Evolutionary conservation across 2,888 invertebrate genomes (phyloP).

Genomic region (Diachrysia chrysitis): DNA sequence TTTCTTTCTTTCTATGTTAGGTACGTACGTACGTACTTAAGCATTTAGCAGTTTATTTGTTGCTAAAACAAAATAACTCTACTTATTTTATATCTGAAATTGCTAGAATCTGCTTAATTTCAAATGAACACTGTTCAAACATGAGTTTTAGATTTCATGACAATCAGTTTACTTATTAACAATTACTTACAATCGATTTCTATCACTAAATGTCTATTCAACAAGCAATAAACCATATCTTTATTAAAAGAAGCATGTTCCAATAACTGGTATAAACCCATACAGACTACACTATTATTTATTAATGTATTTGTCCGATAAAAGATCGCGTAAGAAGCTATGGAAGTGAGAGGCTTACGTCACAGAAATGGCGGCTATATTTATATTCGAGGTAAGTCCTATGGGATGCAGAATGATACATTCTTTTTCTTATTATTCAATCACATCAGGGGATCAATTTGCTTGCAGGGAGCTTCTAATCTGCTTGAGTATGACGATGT

Average conservation of each 20-base stretch:
- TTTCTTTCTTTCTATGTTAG: no score
- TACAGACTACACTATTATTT: not conserved
- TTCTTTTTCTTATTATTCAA: constrained; percentile 28
- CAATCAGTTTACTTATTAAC: no score
- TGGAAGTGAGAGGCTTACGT: constrained; percentile 17
- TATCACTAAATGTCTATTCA: not conserved
- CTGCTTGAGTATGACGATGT: not conserved
- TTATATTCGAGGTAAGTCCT: constrained; percentile 28
- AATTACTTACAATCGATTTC: no score
- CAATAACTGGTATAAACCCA: constrained; percentile 16
- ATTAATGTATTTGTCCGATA: not conserved
- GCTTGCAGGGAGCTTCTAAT: constrained; percentile 7
- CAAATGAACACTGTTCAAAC: no score
- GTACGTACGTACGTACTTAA: no score
- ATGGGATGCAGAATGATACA: constrained; percentile 19
- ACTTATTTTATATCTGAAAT: no score
- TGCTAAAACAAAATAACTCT: no score
- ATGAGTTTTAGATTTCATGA: no score
- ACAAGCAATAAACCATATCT: not conserved
- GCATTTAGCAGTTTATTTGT: no score
- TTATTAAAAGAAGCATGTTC: constrained; percentile 9
- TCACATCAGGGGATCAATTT: constrained; percentile 22
- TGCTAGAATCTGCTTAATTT: no score
- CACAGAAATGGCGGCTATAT: constrained; percentile 26
- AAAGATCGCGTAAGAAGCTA: constrained; percentile 5